A percentile compares a stretch with the other conserved stretches of the same genome.
Conservation (phyloP, 2,888 invertebrate genomes). For the Pinctada fucata region DNA sequence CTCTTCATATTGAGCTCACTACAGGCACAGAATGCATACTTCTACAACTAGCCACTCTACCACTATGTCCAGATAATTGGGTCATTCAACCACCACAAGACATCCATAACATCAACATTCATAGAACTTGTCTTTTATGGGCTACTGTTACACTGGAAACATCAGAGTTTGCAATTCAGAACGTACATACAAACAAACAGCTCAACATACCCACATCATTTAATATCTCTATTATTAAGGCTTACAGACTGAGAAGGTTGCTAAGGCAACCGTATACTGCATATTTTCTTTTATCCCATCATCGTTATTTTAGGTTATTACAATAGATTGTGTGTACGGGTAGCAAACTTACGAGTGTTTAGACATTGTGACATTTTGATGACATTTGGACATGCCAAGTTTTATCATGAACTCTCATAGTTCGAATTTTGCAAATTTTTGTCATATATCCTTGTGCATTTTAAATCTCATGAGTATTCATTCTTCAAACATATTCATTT, state of each 20-base stretch:
- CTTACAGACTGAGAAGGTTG: constrained; percentile 1
- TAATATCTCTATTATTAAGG: constrained; percentile 4
- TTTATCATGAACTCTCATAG: too few relatives aligned
- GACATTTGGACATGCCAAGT: too few relatives aligned
- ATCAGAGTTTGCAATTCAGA: constrained; percentile 4
- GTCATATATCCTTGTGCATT: too few relatives aligned
- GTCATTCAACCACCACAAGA: constrained; percentile 18
- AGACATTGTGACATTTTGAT: too few relatives aligned
- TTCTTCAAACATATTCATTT: too few relatives aligned
- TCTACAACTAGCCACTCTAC: constrained; percentile 16
- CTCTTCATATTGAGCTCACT: too few relatives aligned
- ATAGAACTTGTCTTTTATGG: too few relatives aligned
- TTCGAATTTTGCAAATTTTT: too few relatives aligned
- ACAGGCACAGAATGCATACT: constrained; percentile 23
- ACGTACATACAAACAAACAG: constrained; percentile 7
- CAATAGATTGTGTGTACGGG: too few relatives aligned
- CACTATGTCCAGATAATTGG: constrained; percentile 33
- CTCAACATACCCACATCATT: not conserved
- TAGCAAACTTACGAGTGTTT: too few relatives aligned
- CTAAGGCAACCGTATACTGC: too few relatives aligned
- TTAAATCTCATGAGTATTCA: too few relatives aligned
- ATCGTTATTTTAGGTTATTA: constrained; percentile 12
- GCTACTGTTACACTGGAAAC: not conserved
- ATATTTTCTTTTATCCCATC: constrained; percentile 16
- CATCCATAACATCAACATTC: constrained; percentile 10